Evolutionary conservation across 2,888 invertebrate species (phyloP).

Genomic region (Drosophila ezoana): DNA sequence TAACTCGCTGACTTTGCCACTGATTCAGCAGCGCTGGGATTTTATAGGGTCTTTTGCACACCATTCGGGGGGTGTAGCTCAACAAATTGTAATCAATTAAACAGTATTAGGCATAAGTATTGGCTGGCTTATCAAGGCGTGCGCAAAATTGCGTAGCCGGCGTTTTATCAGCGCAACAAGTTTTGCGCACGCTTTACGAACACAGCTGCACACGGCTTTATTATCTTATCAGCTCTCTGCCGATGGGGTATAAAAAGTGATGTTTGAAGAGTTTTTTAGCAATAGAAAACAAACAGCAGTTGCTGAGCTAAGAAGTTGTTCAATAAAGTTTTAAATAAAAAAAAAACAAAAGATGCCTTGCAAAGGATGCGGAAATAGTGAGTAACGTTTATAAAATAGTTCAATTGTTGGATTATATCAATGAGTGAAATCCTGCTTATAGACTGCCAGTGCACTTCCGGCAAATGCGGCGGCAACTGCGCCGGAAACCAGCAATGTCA

Average conservation of each 20-base stretch:
- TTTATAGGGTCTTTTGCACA: constrained; percentile 70
- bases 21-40: constrained; percentile 1
- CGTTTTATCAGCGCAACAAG: constrained; percentile 9
- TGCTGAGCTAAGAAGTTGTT: constrained; percentile 3
- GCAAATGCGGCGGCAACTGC: constrained; percentile 76
- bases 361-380: constrained; percentile 76
- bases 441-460: constrained; percentile 78
- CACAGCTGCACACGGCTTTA: constrained; percentile 60
- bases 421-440: constrained; percentile 6
- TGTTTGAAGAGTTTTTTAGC: background rate
- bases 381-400: constrained; percentile 34
- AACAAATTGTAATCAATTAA: constrained; percentile 6
- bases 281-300: constrained; percentile 24
- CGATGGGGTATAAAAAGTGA: constrained; percentile 37
- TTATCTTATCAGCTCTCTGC: constrained; percentile 45
- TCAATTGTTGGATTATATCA: constrained; percentile 1
- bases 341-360: constrained; percentile 67
- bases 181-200: constrained; percentile 40
- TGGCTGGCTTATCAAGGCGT: constrained; percentile 37
- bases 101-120: background rate
- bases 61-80: constrained; percentile 17
- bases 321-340: background rate
- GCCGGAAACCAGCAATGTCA: constrained; percentile 75
- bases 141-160: constrained; percentile 48
- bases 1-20: constrained; percentile 13